Conservation (phyloP, 1,140 invertebrate species). For the Drosophila nasuta region DNA sequence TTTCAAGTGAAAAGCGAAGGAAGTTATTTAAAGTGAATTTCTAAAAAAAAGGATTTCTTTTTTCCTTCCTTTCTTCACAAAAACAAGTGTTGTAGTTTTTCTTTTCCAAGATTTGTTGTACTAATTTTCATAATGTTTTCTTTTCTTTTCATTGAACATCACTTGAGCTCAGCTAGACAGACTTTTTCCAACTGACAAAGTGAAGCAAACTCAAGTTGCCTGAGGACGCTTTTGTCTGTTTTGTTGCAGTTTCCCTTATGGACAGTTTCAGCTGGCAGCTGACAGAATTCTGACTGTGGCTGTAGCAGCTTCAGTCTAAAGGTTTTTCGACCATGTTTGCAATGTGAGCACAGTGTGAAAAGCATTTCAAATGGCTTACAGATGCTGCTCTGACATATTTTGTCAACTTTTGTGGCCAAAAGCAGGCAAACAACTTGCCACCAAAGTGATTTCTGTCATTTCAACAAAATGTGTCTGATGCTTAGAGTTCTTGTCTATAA, state of each 20-base stretch:
- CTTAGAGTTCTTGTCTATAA: neutral
- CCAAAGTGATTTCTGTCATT: slow-evolving; percentile 12
- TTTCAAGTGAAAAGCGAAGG: no score
- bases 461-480: neutral
- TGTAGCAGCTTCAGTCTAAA: neutral
- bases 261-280: slow-evolving; percentile 26
- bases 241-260: slow-evolving; percentile 16
- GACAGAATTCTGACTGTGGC: slow-evolving; percentile 16
- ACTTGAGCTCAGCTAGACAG: neutral
- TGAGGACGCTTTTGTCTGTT: slow-evolving; percentile 28
- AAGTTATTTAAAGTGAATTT: neutral
- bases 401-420: slow-evolving; percentile 41
- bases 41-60: neutral
- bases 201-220: slow-evolving; percentile 8
- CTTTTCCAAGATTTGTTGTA: neutral
- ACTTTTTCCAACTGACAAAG: neutral
- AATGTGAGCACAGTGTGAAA: slow-evolving; percentile 15
- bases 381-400: slow-evolving; percentile 31
- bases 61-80: neutral
- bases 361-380: slow-evolving; percentile 27
- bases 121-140: slow-evolving; percentile 1
- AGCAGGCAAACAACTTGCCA: slow-evolving; percentile 28
- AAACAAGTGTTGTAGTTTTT: neutral
- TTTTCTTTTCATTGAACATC: slow-evolving; percentile 9
- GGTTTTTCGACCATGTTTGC: slow-evolving; percentile 26